phyloP scores from a whole-genome alignment of 2,797 vertebrate genomes.

The Sebastolobus alascanus region DNA sequence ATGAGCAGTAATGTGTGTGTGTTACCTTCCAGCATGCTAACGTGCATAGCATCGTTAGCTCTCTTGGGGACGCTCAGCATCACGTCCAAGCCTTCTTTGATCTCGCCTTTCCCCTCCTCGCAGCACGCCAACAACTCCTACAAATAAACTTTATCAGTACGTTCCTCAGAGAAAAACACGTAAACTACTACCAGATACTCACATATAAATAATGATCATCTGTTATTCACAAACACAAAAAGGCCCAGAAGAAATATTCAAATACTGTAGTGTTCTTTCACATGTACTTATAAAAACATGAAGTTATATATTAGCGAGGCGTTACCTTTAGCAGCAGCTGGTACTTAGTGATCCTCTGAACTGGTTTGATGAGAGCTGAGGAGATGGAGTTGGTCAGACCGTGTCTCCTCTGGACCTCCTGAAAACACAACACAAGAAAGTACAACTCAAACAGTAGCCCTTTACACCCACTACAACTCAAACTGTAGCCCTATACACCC shows the following conservation, averaged over 20 bases:
- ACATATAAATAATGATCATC: too few species aligned
- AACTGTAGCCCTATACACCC: too few species aligned
- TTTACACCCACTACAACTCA: too few species aligned
- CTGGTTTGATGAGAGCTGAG: slow-evolving; percentile 97
- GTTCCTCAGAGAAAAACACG: too few species aligned
- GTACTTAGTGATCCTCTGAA: slow-evolving; percentile 99
- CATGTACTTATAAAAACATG: too few species aligned
- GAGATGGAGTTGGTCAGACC: slow-evolving; percentile 96
- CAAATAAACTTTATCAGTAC: neutral
- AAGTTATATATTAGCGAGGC: too few species aligned
- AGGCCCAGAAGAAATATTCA: too few species aligned
- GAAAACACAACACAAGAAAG: slow-evolving; percentile 11
- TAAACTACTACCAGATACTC: too few species aligned
- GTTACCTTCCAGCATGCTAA: slow-evolving; percentile 99
- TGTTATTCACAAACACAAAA: too few species aligned
- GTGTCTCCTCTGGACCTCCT: slow-evolving; percentile 98
- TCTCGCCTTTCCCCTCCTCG: slow-evolving; percentile 97
- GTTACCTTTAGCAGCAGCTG: slow-evolving; percentile 96
- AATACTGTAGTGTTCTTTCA: neutral
- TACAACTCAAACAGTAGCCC: too few species aligned
- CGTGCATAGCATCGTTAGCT: slow-evolving; percentile 98
- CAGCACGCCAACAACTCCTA: slow-evolving; percentile 97
- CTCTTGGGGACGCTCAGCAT: slow-evolving; percentile 98
- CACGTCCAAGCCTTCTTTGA: slow-evolving; percentile 97
- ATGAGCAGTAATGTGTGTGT: too few species aligned